Percentiles rank a stretch among this genome's conserved stretches.
Conservation (phyloP, 2,113 vertebrate species). For the Rhipidura dahli region DNA sequence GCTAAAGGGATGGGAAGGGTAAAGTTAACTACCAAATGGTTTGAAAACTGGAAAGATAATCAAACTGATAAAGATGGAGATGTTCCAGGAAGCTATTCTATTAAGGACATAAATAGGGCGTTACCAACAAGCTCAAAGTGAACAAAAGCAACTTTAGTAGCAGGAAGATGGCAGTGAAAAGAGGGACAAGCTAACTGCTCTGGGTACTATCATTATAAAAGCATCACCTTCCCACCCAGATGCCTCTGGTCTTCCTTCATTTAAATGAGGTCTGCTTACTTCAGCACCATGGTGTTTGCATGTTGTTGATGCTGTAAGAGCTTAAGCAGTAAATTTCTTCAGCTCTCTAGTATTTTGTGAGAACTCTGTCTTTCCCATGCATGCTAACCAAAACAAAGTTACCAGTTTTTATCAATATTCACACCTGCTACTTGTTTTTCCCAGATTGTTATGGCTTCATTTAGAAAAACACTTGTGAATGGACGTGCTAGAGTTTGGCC, state of each 20-base stretch:
- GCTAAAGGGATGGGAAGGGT: background rate
- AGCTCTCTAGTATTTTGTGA: no score
- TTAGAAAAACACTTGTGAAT: no score
- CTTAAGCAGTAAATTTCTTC: no score
- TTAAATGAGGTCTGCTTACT: background rate
- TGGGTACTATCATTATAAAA: background rate
- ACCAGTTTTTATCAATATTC: no score
- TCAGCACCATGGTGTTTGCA: background rate
- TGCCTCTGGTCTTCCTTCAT: background rate
- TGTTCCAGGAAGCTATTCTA: background rate
- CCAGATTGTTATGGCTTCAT: no score
- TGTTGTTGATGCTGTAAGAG: no score
- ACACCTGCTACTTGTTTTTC: no score
- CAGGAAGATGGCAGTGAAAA: background rate
- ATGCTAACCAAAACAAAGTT: no score
- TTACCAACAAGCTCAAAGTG: background rate
- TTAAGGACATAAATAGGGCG: background rate
- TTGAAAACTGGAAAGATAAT: background rate
- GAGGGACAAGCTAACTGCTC: background rate
- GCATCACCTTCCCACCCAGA: background rate
- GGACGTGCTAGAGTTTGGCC: no score
- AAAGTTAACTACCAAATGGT: background rate
- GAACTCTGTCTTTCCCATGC: no score
- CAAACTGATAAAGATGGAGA: background rate
- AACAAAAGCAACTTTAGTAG: background rate